These are phyloP conservation scores for Cardiocondyla obscurior DNA, from an alignment of 1,140 invertebrate genomes.

Conservation along the genomic window DNA sequence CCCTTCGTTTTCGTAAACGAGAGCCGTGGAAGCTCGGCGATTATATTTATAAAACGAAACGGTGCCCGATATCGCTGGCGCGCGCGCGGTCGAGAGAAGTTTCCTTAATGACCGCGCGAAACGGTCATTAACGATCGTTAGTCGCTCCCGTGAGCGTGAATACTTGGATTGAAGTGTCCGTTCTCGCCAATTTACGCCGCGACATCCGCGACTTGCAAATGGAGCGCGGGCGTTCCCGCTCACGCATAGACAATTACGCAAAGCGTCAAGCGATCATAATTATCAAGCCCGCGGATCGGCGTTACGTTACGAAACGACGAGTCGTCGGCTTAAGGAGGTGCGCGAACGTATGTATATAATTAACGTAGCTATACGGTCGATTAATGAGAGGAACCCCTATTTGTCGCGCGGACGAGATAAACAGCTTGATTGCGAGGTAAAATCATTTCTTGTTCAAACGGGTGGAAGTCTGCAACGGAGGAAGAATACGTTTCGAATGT, in stretches of 20 bases:
- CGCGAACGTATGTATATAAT: not conserved
- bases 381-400: not conserved
- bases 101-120: conserved; percentile 67
- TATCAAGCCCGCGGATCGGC: not conserved
- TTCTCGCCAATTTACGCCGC: conserved; percentile 10
- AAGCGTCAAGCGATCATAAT: conserved; percentile 7
- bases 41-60: conserved; percentile 64
- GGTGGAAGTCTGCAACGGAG: not conserved
- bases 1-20: conserved; percentile 62
- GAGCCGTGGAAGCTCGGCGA: conserved; percentile 61
- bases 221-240: not conserved
- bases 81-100: conserved; percentile 32
- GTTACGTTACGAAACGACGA: conserved; percentile 11
- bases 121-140: conserved; percentile 69
- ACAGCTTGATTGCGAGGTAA: not conserved
- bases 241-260: conserved; percentile 13
- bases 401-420: not conserved
- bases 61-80: conserved; percentile 16
- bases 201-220: conserved; percentile 4
- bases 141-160: conserved; percentile 2
- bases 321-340: not conserved
- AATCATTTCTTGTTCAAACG: not conserved
- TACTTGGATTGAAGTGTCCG: not conserved
- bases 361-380: not conserved
- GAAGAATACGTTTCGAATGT: not conserved